phyloP scores from a whole-genome alignment of 2,888 invertebrate genomes.

The Argyra leucocephala region DNA sequence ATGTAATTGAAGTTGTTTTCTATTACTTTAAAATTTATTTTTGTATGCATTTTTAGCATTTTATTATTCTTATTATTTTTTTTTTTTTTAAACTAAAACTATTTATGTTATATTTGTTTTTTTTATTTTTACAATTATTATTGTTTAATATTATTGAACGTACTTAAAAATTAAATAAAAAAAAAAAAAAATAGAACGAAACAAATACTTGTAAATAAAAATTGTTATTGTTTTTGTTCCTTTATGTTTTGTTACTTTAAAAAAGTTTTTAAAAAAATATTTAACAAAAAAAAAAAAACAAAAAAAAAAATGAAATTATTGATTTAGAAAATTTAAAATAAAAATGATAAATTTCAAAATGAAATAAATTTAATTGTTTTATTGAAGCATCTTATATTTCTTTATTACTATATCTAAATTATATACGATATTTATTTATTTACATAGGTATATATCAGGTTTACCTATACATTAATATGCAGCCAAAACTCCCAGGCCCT shows the following conservation, averaged over 20 bases:
- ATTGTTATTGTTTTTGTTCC: slow-evolving; percentile 6
- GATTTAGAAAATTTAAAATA: slow-evolving; percentile 1
- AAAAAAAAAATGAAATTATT: neutral
- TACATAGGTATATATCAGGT: too few species aligned
- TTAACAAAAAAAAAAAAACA: neutral
- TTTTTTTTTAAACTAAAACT: neutral
- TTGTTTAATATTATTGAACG: neutral
- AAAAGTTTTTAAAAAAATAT: neutral
- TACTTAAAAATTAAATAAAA: neutral
- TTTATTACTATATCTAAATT: too few species aligned
- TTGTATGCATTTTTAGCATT: neutral
- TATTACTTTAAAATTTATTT: too few species aligned
- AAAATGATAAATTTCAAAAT: neutral
- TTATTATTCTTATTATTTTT: neutral
- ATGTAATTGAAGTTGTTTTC: too few species aligned
- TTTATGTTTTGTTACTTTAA: neutral
- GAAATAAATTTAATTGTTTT: neutral
- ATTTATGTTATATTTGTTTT: neutral
- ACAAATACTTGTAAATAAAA: neutral
- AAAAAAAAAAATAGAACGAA: neutral
- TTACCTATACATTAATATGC: too few species aligned
- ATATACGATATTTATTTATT: too few species aligned
- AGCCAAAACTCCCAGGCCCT: too few species aligned
- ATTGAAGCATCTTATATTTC: too few species aligned
- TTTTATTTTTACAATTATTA: neutral